These are phyloP conservation scores for Neodiprion lecontei DNA, from an alignment of 1,140 invertebrate species.

Conservation along the genomic window DNA sequence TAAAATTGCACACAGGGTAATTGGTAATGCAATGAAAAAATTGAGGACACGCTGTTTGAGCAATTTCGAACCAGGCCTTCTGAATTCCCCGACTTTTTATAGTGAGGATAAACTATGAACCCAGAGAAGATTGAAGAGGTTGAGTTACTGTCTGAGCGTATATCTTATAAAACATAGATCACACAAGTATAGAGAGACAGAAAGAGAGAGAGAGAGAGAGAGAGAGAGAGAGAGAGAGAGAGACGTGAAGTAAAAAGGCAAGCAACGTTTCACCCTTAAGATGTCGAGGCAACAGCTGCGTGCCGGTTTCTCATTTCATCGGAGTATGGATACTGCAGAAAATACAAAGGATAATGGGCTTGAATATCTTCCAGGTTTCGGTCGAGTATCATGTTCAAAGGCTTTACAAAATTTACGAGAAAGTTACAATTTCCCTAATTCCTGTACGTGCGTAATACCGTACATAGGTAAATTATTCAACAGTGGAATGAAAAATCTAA, in stretches of 20 bases:
- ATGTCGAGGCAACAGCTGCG: neutral
- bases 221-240: neutral
- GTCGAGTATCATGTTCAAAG: no score
- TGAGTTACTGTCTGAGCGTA: neutral
- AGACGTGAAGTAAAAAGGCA: neutral
- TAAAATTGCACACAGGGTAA: neutral
- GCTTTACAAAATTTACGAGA: no score
- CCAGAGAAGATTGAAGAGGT: neutral
- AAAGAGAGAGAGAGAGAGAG: neutral
- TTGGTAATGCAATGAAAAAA: neutral
- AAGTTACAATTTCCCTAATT: no score
- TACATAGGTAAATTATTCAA: no score
- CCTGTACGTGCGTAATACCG: no score
- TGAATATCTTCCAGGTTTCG: no score
- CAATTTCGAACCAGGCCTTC: neutral
- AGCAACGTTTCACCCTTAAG: no score
- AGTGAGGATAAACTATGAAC: neutral
- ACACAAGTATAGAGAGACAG: neutral
- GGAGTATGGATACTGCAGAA: neutral
- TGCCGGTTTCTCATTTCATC: neutral
- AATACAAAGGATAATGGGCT: no score
- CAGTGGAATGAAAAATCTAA: no score
- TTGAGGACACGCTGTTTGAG: no score
- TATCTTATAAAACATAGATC: neutral
- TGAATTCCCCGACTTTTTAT: neutral